Conservation (phyloP, 2,113 vertebrate genomes). For the Scomber japonicus region DNA sequence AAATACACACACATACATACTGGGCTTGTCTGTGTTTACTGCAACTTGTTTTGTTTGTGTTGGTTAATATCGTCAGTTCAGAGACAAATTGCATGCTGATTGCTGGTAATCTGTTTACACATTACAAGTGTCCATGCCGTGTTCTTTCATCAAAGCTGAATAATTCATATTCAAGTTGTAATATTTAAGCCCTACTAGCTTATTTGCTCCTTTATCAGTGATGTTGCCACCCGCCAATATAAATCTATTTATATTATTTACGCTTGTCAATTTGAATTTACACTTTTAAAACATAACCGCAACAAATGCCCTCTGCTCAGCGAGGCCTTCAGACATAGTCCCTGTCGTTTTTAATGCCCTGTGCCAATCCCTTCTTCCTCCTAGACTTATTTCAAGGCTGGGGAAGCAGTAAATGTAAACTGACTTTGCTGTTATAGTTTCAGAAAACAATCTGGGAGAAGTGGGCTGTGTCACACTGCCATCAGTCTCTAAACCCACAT, state of each 20-base stretch:
- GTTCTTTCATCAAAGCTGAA: not conserved
- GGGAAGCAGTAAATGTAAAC: slow-evolving; percentile 52
- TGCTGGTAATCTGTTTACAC: no score
- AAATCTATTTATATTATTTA: not conserved
- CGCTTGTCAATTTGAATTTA: not conserved
- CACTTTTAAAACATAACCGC: not conserved
- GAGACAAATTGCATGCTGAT: no score
- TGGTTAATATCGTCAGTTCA: no score
- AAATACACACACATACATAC: no score
- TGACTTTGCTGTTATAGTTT: slow-evolving; percentile 30
- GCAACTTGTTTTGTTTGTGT: no score
- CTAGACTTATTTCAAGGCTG: slow-evolving; percentile 43
- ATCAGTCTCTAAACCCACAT: slow-evolving; percentile 53
- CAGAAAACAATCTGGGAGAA: slow-evolving; percentile 60
- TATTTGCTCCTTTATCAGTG: not conserved
- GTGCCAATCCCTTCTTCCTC: not conserved
- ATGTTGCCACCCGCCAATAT: not conserved
- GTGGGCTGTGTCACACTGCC: slow-evolving; percentile 47
- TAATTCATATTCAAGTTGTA: not conserved
- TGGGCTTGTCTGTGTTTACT: no score
- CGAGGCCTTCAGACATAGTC: slow-evolving; percentile 2
- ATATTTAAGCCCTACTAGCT: not conserved
- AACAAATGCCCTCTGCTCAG: not conserved
- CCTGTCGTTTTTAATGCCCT: not conserved
- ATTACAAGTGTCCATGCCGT: no score